Evolutionary conservation across 1,140 invertebrate species (phyloP).

Genomic region (Chelonus insularis): DNA sequence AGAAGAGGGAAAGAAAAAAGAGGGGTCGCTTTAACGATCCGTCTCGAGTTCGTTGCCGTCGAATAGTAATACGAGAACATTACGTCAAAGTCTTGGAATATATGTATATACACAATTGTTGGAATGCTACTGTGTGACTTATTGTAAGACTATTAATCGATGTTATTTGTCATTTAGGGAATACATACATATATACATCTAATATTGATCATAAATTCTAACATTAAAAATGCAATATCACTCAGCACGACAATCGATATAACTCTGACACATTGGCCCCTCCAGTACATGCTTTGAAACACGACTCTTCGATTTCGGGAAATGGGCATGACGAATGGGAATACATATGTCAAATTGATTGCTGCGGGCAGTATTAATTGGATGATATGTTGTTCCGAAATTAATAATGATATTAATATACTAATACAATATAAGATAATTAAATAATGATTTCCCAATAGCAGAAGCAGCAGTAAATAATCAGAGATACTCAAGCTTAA

Average conservation of each 20-base stretch:
- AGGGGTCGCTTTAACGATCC: conserved; percentile 33
- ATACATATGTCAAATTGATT: conserved; percentile 20
- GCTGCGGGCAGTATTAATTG: conserved; percentile 24
- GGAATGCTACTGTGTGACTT: too few species aligned
- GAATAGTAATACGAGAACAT: conserved; percentile 35
- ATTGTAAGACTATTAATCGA: background rate
- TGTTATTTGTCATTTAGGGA: background rate
- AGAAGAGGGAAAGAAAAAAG: background rate
- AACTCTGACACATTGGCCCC: conserved; percentile 2
- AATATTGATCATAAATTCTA: background rate
- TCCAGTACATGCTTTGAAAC: background rate
- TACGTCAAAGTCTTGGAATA: conserved; percentile 14
- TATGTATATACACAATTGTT: too few species aligned
- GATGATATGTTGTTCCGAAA: conserved; percentile 16
- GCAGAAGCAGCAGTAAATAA: too few species aligned
- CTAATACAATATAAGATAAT: background rate
- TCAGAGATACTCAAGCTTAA: too few species aligned
- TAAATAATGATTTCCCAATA: background rate
- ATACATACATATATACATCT: background rate
- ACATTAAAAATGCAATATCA: background rate
- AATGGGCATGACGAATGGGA: conserved; percentile 24
- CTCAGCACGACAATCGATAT: conserved; percentile 18
- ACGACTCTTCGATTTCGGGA: conserved; percentile 26
- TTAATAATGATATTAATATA: conserved; percentile 15
- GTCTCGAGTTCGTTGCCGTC: conserved; percentile 31